phyloP scores from a whole-genome alignment of 1,140 invertebrate species.

The Zaprionus nigranus region DNA sequence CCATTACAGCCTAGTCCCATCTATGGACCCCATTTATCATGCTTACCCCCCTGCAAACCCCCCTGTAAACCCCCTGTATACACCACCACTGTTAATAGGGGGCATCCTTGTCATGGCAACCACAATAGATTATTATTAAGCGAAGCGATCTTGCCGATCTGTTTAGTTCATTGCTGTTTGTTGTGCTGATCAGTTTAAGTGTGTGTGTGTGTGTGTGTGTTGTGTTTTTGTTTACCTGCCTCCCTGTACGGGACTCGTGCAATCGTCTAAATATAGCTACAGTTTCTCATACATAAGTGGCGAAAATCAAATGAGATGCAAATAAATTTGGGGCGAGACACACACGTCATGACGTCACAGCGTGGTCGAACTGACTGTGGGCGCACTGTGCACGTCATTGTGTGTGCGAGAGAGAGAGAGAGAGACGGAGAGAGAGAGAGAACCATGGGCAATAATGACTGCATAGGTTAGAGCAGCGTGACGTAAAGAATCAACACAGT shows the following conservation, averaged over 20 bases:
- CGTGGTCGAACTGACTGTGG: not conserved
- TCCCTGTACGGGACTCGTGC: slow-evolving; percentile 47
- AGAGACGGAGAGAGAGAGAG: not conserved
- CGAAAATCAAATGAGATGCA: slow-evolving; percentile 20
- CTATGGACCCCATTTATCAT: too few relatives aligned
- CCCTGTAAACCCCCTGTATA: too few relatives aligned
- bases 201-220: not conserved
- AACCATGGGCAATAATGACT: not conserved
- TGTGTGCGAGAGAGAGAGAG: not conserved
- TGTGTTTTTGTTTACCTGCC: slow-evolving; percentile 65
- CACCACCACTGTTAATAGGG: too few relatives aligned
- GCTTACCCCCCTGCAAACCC: too few relatives aligned
- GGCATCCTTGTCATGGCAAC: slow-evolving; percentile 62
- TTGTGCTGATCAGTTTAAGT: slow-evolving; percentile 30
- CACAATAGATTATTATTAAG: slow-evolving; percentile 75
- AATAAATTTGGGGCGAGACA: slow-evolving; percentile 15
- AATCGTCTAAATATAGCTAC: slow-evolving; percentile 68
- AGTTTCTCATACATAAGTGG: slow-evolving; percentile 41
- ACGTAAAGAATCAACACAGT: not conserved
- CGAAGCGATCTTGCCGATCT: slow-evolving; percentile 30
- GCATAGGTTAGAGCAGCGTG: not conserved
- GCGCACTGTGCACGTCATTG: not conserved
- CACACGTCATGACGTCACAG: slow-evolving; percentile 16
- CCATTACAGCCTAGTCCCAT: too few relatives aligned
- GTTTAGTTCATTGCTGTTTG: slow-evolving; percentile 31